Evolutionary conservation across 2,797 vertebrate genomes (phyloP).

Genomic region (Vireo griseus): DNA sequence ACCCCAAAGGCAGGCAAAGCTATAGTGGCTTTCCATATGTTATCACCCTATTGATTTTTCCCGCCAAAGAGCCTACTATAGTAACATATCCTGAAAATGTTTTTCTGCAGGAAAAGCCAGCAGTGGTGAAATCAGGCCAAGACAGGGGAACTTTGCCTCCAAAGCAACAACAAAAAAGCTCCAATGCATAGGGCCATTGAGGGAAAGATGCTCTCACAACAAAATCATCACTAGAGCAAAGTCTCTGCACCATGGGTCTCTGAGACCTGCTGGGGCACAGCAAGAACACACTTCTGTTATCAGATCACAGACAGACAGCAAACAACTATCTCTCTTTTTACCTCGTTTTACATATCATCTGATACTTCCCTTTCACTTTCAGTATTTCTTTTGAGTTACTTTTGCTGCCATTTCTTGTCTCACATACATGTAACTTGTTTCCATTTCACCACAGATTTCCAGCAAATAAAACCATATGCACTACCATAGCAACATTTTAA

Average conservation of each 20-base stretch:
- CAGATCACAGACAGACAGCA: neutral
- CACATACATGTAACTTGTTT: conserved; percentile 57
- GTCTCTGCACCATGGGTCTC: neutral
- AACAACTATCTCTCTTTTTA: neutral
- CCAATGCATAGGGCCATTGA: neutral
- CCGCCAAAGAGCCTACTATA: neutral
- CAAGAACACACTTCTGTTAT: neutral
- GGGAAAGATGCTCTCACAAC: neutral
- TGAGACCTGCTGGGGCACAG: neutral
- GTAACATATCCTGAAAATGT: neutral
- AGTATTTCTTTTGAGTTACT: conserved; percentile 12
- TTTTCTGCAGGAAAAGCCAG: neutral
- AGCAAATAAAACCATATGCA: conserved; percentile 77
- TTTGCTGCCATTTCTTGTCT: conserved; percentile 52
- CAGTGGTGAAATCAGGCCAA: neutral
- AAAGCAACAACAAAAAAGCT: neutral
- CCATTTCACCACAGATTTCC: conserved; percentile 55
- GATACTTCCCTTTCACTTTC: conserved; percentile 15
- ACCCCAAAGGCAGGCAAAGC: neutral
- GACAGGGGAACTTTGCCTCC: neutral
- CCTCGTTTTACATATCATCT: neutral
- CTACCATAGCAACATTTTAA: conserved; percentile 74
- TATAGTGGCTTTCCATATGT: neutral
- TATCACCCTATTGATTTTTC: neutral
- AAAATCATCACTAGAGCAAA: neutral